A percentile compares a stretch with the other conserved stretches of the same genome.
phyloP scores from a whole-genome alignment of 2,113 vertebrate species.

The Cochlearius cochlearius region DNA sequence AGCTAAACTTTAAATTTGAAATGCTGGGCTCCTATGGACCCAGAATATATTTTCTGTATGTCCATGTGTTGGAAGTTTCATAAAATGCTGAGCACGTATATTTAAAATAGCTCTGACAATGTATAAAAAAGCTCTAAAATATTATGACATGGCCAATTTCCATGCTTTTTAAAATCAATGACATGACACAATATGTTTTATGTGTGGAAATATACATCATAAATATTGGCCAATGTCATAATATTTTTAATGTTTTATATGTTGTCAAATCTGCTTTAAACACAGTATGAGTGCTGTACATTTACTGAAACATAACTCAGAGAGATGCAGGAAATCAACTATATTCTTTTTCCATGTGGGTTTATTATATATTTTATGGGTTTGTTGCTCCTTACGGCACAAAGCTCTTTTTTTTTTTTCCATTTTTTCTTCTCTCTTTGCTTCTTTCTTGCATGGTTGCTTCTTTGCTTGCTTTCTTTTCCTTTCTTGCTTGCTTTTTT shows the following conservation, averaged over 20 bases:
- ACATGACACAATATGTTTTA: conserved; percentile 68
- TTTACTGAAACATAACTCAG: conserved; percentile 62
- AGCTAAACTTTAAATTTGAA: conserved; percentile 36
- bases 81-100: conserved; percentile 68
- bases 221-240: conserved; percentile 67
- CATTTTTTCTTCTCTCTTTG: not conserved
- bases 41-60: conserved; percentile 66
- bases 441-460: not conserved
- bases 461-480: not conserved
- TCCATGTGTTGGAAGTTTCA: conserved; percentile 60
- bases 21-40: conserved; percentile 47
- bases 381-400: conserved; percentile 4
- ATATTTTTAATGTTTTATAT: conserved; percentile 64
- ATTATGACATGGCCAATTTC: conserved; percentile 68
- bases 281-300: conserved; percentile 20
- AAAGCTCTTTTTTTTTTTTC: not conserved
- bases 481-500: not conserved
- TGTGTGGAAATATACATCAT: conserved; percentile 65
- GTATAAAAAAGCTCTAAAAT: conserved; percentile 65
- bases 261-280: conserved; percentile 66
- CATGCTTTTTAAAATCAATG: conserved; percentile 66
- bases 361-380: conserved; percentile 16
- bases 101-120: conserved; percentile 69
- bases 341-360: conserved; percentile 52
- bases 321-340: conserved; percentile 45